phyloP scores from a whole-genome alignment of 1,140 invertebrate genomes.

The Phenacoccus solenopsis region DNA sequence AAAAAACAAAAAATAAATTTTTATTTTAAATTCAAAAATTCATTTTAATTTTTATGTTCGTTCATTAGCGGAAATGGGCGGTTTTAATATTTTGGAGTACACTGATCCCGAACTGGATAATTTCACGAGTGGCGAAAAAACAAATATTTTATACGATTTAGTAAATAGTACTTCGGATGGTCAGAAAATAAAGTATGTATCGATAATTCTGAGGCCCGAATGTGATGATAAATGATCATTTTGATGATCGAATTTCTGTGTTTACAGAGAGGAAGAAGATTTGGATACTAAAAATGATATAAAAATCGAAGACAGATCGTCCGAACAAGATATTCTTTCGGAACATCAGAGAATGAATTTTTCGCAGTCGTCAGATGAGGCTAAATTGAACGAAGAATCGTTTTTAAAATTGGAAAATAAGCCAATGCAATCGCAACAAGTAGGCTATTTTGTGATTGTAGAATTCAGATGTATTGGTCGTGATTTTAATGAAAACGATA shows the following conservation, averaged over 20 bases:
- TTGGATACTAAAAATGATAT: conserved; percentile 1
- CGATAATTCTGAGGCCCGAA: not conserved
- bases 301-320: not conserved
- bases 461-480: no score
- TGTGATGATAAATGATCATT: not conserved
- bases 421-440: not conserved
- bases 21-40: no score
- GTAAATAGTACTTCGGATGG: conserved; percentile 23
- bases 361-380: no score
- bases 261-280: not conserved
- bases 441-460: not conserved
- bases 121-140: conserved; percentile 54
- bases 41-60: conserved; percentile 29
- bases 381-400: not conserved
- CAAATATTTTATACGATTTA: conserved; percentile 64
- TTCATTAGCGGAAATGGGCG: conserved; percentile 66
- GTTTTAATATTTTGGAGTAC: conserved; percentile 92
- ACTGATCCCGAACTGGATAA: conserved; percentile 86
- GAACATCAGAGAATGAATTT: not conserved
- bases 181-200: conserved; percentile 1
- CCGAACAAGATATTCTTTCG: not conserved
- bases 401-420: not conserved
- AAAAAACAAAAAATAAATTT: no score
- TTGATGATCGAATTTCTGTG: not conserved
- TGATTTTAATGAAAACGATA: no score